Conservation (phyloP, 2,797 vertebrate species). For the Novumbra hubbsi region DNA sequence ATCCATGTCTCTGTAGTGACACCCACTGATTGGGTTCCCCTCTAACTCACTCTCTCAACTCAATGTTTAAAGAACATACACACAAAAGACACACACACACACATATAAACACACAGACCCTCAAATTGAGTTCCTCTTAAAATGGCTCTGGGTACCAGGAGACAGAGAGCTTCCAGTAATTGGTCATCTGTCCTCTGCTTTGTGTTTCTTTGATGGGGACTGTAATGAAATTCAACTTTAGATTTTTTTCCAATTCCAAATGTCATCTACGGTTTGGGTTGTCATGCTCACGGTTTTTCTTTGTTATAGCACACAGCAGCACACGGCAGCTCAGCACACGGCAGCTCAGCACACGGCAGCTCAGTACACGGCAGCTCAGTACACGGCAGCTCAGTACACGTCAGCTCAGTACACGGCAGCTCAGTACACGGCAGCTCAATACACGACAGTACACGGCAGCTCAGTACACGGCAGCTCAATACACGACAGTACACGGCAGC, state of each 20-base stretch:
- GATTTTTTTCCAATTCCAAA: conserved; percentile 48
- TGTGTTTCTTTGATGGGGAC: conserved; percentile 60
- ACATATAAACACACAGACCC: conserved; percentile 17
- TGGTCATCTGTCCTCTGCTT: conserved; percentile 51
- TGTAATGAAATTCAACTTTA: conserved; percentile 63
- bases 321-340: too few relatives aligned
- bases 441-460: conserved; percentile 5
- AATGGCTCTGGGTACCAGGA: conserved; percentile 54
- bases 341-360: too few relatives aligned
- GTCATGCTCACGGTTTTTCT: neutral
- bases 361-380: conserved; percentile 14
- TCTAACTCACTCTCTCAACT: conserved; percentile 35
- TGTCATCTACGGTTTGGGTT: conserved; percentile 26
- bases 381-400: conserved; percentile 19
- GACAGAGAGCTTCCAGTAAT: conserved; percentile 49
- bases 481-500: conserved; percentile 5
- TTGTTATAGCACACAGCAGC: conserved; percentile 15
- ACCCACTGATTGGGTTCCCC: conserved; percentile 70
- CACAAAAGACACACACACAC: conserved; percentile 23
- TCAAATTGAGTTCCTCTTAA: conserved; percentile 63
- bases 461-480: too few relatives aligned
- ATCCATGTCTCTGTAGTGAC: conserved; percentile 71
- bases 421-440: too few relatives aligned
- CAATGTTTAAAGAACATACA: conserved; percentile 5
- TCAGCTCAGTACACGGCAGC: conserved; percentile 5